Evolutionary conservation across 2,797 vertebrate species (phyloP).

Genomic region (Austrolebias charrua): DNA sequence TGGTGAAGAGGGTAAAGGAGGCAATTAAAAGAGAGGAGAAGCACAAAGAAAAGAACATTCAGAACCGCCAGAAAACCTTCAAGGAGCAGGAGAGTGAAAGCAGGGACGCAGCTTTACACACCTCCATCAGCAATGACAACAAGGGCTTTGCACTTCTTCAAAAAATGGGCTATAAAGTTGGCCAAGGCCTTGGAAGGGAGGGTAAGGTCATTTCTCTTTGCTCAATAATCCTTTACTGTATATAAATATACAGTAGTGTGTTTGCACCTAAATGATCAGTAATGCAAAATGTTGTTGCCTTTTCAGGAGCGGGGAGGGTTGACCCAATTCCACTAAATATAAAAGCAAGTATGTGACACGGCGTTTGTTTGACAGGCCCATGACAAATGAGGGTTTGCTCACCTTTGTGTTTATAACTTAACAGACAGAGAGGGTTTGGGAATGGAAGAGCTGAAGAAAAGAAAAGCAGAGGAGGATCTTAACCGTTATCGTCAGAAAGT

Average conservation of each 20-base stretch:
- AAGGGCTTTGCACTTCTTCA: constrained; percentile 94
- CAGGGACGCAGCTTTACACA: constrained; percentile 86
- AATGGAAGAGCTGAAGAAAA: constrained; percentile 89
- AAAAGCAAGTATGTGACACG: constrained; percentile 72
- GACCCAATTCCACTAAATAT: constrained; percentile 82
- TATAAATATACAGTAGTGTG: not conserved
- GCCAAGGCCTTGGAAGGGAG: constrained; percentile 90
- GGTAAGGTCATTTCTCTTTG: constrained; percentile 70
- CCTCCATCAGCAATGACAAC: constrained; percentile 85
- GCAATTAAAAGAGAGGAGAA: constrained; percentile 82
- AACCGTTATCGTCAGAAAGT: constrained; percentile 85
- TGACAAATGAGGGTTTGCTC: not conserved
- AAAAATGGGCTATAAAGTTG: constrained; percentile 97
- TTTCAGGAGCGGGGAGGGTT: constrained; percentile 77
- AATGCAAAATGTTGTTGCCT: constrained; percentile 3
- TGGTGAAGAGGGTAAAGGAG: constrained; percentile 85
- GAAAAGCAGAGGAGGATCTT: constrained; percentile 92
- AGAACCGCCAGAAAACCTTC: constrained; percentile 87
- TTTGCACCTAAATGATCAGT: not conserved
- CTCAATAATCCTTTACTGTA: not conserved
- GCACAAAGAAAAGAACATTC: constrained; percentile 85
- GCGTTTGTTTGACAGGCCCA: not conserved
- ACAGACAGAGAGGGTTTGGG: constrained; percentile 93
- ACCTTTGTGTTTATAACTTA: not conserved
- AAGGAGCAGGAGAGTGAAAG: constrained; percentile 90